Conservation (phyloP, 2,113 vertebrate genomes). For the Recurvirostra avosetta region DNA sequence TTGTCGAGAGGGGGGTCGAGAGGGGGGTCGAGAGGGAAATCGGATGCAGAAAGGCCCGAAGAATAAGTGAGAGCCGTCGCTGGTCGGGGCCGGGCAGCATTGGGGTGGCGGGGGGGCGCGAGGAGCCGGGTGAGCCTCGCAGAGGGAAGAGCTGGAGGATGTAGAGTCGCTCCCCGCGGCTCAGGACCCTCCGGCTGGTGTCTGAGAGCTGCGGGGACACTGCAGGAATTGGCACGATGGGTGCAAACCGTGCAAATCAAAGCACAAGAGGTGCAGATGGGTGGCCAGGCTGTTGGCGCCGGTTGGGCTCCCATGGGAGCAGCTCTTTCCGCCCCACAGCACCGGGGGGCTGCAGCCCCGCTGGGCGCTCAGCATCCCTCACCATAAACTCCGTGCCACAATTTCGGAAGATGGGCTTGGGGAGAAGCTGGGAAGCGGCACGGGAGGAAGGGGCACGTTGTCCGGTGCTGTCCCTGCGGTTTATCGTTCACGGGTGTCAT, state of each 20-base stretch:
- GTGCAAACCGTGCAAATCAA: background rate
- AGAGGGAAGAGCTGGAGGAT: background rate
- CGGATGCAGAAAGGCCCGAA: background rate
- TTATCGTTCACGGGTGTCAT: fast-evolving
- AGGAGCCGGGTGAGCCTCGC: background rate
- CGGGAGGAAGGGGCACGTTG: fast-evolving
- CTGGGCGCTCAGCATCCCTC: background rate
- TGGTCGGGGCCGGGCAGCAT: background rate
- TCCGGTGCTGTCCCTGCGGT: fast-evolving
- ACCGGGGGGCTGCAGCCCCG: background rate
- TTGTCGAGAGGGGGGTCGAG: background rate
- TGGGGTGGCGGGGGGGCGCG: fast-evolving
- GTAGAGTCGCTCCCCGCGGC: fast-evolving
- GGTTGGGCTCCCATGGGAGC: background rate
- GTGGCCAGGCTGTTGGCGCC: background rate
- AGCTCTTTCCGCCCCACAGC: background rate
- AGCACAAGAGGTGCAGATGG: background rate
- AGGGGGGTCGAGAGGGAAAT: background rate
- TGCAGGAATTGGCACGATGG: fast-evolving
- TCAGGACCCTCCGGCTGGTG: background rate
- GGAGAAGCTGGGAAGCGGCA: background rate
- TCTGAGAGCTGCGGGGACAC: fast-evolving
- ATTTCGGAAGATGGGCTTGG: background rate
- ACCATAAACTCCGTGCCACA: fast-evolving
- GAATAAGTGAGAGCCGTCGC: background rate